Conservation (phyloP, 1,140 invertebrate species). For the Megalopta genalis region DNA sequence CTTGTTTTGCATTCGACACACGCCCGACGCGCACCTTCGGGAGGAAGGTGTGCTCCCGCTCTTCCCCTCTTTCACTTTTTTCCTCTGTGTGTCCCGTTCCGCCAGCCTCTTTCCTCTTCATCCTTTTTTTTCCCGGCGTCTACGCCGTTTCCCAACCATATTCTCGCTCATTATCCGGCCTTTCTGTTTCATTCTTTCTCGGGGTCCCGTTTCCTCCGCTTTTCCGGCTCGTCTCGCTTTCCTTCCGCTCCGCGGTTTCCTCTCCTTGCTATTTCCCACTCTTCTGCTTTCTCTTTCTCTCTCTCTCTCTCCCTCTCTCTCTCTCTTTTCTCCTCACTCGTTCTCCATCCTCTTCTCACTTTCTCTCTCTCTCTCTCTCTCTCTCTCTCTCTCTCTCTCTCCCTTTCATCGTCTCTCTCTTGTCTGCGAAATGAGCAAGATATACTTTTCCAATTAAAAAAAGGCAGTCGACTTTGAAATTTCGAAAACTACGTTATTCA, state of each 20-base stretch:
- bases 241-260: neutral
- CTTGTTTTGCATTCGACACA: constrained; percentile 36
- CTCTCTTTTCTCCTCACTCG: no score
- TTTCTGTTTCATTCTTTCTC: neutral
- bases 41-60: neutral
- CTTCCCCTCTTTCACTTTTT: neutral
- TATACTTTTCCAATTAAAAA: no score
- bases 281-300: neutral
- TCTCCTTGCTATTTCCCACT: no score
- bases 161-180: constrained; percentile 2
- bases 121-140: neutral
- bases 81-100: neutral
- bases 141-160: neutral
- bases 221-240: neutral
- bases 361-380: no score
- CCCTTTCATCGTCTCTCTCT: no score
- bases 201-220: neutral
- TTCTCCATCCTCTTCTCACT: no score
- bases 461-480: no score
- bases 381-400: no score
- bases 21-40: neutral
- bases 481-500: no score
- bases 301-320: no score
- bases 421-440: no score
- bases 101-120: neutral